phyloP scores from a whole-genome alignment of 2,113 vertebrate species.

The Proteles cristata region DNA sequence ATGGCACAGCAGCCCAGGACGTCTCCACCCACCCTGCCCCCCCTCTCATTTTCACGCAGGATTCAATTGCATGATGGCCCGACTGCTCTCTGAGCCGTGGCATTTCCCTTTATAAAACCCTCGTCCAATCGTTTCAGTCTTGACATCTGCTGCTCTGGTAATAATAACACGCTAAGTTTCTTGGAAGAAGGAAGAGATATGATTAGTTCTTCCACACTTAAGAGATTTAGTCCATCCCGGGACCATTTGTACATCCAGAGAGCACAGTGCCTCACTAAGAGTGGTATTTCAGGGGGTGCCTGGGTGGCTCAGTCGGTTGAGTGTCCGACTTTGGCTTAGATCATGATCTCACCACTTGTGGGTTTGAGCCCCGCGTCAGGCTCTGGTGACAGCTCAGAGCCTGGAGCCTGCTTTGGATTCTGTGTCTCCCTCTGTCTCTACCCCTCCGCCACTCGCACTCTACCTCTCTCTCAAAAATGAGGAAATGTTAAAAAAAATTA shows the following conservation, averaged over 20 bases:
- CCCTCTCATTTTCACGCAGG: neutral
- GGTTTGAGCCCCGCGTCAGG: too few species aligned
- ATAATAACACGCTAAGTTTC: neutral
- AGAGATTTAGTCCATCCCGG: neutral
- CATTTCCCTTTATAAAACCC: neutral
- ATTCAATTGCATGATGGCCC: neutral
- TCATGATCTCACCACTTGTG: too few species aligned
- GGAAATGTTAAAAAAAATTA: too few species aligned
- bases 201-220: neutral
- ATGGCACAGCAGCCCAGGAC: neutral
- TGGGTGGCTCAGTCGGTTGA: too few species aligned
- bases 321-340: too few species aligned
- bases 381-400: too few species aligned
- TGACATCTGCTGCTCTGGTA: neutral
- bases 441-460: too few species aligned
- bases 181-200: conserved; percentile 1
- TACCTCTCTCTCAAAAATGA: too few species aligned
- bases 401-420: too few species aligned
- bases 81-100: neutral
- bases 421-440: too few species aligned
- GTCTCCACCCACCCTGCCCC: neutral
- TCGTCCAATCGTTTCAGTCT: neutral
- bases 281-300: neutral
- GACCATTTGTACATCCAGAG: neutral
- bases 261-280: neutral